Evolutionary conservation across 2,888 invertebrate genomes (phyloP), one percentile per base, ranked within the genome.

Genomic region (Steinernema hermaphroditum): DNA sequence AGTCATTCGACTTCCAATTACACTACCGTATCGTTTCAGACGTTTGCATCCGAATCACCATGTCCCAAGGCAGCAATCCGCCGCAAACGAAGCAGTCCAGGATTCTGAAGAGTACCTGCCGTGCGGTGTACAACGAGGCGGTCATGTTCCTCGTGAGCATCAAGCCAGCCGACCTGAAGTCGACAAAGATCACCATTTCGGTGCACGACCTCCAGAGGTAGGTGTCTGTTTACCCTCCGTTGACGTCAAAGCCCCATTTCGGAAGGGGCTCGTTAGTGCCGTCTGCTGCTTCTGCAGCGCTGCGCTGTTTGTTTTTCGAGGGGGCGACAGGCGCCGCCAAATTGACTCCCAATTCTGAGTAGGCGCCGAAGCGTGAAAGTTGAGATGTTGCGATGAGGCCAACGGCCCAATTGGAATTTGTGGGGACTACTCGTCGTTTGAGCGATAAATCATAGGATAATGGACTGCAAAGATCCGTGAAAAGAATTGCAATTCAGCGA

Each of bases 1-100:
- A 46, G 46, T 46, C 46, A 69, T 69, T 37, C 24, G 70, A 19
- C 43, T 69, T 32, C 70, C 14, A 29, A 4, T 37, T 37, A 37
- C 37, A 37, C 37, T 37, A 37, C 37, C 37, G 37, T 12, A 49
- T 22, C 43, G 37, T 84, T 86, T 49, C 83, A 88, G 88, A 88
- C 80, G 87, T 88, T 2, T 88, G 88, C 74, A 86, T 88, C n/a
- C 83, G 86, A 68, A 86, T 88, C 27, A 87, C 87, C 68, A 77
- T 88, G 54, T 77, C 79, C 16, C 88, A 88, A 72, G 81, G 80
- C 24, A 74, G 22, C 32, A 68, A 71, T 29, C 44, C 46, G 6
- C 68, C 81, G 2, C 83, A 85, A 41, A 83, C 82, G 12, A 87
- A 87, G 71, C 87, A 83, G 43, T 83, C 83, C 29, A 79, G 86